These are phyloP conservation scores for Hypsibius dujardini DNA, from an alignment of 1,140 invertebrate genomes.

Conservation along the genomic window DNA sequence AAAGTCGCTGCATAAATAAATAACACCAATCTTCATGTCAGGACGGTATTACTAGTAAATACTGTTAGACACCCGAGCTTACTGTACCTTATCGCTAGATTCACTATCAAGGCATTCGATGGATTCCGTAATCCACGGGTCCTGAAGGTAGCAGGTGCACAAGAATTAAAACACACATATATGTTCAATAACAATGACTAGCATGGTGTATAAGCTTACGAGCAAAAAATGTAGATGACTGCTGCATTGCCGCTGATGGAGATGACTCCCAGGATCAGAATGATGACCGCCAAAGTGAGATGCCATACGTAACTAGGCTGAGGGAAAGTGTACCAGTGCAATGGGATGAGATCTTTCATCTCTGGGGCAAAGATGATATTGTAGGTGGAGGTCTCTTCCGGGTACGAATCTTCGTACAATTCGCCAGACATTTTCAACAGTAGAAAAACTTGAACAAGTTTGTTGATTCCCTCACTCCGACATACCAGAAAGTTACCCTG, in stretches of 20 bases:
- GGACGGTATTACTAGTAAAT: too few relatives aligned
- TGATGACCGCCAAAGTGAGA: conserved; percentile 52
- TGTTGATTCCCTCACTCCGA: too few relatives aligned
- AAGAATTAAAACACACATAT: background rate
- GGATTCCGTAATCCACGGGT: conserved; percentile 59
- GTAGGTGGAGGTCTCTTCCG: background rate
- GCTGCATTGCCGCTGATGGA: conserved; percentile 59
- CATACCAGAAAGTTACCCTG: too few relatives aligned
- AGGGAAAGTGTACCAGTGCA: conserved; percentile 49
- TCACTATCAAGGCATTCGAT: conserved; percentile 63
- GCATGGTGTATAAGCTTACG: too few relatives aligned
- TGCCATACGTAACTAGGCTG: conserved; percentile 62
- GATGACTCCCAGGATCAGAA: conserved; percentile 49
- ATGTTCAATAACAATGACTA: too few relatives aligned
- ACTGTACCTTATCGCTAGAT: conserved; percentile 46
- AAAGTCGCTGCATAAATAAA: conserved; percentile 46
- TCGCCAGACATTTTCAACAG: too few relatives aligned
- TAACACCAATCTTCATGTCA: too few relatives aligned
- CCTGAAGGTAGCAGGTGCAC: conserved; percentile 28
- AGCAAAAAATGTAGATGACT: conserved; percentile 61
- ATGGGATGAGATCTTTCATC: background rate
- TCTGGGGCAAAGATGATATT: background rate
- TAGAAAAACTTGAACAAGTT: too few relatives aligned
- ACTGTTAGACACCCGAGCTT: too few relatives aligned
- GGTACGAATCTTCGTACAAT: too few relatives aligned